Evolutionary conservation across 2,113 vertebrate genomes (phyloP), one percentile per base, ranked within the genome.

Genomic region (Nansenia antarctica): DNA sequence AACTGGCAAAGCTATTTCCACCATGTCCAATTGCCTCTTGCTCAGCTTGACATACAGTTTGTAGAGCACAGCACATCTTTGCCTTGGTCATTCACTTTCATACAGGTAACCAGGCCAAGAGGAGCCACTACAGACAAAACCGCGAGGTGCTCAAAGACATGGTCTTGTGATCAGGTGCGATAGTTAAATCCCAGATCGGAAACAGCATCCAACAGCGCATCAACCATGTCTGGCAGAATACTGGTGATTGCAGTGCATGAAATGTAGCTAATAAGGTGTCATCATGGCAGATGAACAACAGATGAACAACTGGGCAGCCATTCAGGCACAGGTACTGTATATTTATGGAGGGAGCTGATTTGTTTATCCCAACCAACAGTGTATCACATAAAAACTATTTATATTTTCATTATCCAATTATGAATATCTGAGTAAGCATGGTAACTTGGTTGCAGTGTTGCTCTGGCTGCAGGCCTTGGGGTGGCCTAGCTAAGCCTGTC

Each of bases 381-480:
- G 67, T 79, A 85, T 82, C 83, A 78, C 82, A 84, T 79, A 70
- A 74, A 82, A 84, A 82, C 83, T 77, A 85, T 87, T 88, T 87
- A 81, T 85, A 87, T 81, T 87, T 88, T 87, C 76, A 86, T 88
- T 78, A 87, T 86, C 83, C 72, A 75, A 68, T 83, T 88, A 89
- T 84, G 85, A 89, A 87, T 88, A 88, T 91, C 89, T 82, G 87
- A 91, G 89, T 88, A 89, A 90, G 89, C 88, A 87, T 67, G 81
- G 82, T 82, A 85, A 84, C 85, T 87, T 85, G 86, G 84, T 82
- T 85, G 85, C 78, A 76, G 80, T 77, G 86, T 71, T 26, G 76
- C 82, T 81, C 76, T 85, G 82, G 85, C 86, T 85, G 80, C 71
- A 78, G 88, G 89, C 87, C 86, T 71, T 49, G 72, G 82, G 88